Evolutionary conservation across 2,888 invertebrate genomes (phyloP).

Genomic region (Byasa hedistus): DNA sequence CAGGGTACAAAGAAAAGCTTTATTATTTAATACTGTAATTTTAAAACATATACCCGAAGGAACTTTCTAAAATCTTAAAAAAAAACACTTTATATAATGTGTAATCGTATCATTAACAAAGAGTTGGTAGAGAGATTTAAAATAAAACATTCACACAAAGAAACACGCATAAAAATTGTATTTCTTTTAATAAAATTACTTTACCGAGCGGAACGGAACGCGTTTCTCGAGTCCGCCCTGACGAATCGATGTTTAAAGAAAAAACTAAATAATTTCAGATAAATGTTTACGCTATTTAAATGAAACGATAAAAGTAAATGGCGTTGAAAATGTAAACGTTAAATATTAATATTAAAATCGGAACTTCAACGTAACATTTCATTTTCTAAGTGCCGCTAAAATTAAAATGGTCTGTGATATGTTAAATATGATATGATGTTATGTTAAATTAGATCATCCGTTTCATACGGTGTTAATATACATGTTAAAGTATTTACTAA

Average conservation of each 20-base stretch:
- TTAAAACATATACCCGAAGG: too few species aligned
- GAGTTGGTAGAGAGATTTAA: conserved; percentile 20
- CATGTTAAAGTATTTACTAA: too few species aligned
- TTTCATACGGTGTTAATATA: too few species aligned
- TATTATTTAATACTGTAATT: too few species aligned
- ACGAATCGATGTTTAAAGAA: conserved; percentile 27
- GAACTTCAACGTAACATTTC: not conserved
- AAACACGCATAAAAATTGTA: conserved; percentile 19
- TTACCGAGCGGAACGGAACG: conserved; percentile 25
- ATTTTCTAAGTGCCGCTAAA: not conserved
- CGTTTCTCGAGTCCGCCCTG: conserved; percentile 26
- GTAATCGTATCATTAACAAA: conserved; percentile 19
- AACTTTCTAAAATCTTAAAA: not conserved
- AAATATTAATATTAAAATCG: not conserved
- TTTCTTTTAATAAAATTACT: conserved; percentile 22
- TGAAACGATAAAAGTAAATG: conserved; percentile 28
- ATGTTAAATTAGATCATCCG: too few species aligned
- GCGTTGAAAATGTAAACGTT: conserved; percentile 18
- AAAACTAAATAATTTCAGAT: conserved; percentile 20
- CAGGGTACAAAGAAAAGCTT: too few species aligned
- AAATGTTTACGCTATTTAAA: conserved; percentile 25
- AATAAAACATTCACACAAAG: conserved; percentile 19
- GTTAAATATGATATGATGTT: too few species aligned
- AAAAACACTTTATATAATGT: conserved; percentile 13
- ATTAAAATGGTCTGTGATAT: too few species aligned